phyloP scores from a whole-genome alignment of 2,113 vertebrate species.

The Herpetotheres cachinnans region DNA sequence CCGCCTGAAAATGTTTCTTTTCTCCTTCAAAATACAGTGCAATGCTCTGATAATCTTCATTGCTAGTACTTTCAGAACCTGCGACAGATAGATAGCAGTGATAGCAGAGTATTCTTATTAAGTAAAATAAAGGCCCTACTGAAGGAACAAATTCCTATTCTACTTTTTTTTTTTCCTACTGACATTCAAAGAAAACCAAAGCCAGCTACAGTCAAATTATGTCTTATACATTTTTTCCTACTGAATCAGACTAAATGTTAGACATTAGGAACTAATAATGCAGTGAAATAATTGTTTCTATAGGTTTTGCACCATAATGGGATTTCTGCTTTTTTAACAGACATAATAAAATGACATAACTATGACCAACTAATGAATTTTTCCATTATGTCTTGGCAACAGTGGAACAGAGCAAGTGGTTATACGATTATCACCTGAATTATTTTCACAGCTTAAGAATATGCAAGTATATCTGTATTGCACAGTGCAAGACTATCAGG shows the following conservation, averaged over 20 bases:
- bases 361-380: background rate
- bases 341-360: background rate
- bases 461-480: background rate
- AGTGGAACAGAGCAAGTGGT: background rate
- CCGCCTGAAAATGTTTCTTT: conserved; percentile 93
- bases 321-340: background rate
- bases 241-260: background rate
- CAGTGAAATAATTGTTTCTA: background rate
- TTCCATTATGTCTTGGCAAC: background rate
- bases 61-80: conserved; percentile 86
- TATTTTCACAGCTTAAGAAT: background rate
- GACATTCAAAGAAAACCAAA: background rate
- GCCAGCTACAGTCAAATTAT: background rate
- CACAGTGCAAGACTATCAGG: background rate
- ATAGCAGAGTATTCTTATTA: background rate
- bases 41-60: conserved; percentile 95
- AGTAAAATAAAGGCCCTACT: background rate
- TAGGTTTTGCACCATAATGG: background rate
- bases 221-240: background rate
- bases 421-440: background rate
- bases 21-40: conserved; percentile 96
- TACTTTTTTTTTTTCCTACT: background rate
- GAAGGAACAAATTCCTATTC: background rate
- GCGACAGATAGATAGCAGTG: background rate
- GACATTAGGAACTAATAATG: background rate